Evolutionary conservation across 2,797 vertebrate genomes (phyloP).

Genomic region (Arrhamphus sclerolepis): DNA sequence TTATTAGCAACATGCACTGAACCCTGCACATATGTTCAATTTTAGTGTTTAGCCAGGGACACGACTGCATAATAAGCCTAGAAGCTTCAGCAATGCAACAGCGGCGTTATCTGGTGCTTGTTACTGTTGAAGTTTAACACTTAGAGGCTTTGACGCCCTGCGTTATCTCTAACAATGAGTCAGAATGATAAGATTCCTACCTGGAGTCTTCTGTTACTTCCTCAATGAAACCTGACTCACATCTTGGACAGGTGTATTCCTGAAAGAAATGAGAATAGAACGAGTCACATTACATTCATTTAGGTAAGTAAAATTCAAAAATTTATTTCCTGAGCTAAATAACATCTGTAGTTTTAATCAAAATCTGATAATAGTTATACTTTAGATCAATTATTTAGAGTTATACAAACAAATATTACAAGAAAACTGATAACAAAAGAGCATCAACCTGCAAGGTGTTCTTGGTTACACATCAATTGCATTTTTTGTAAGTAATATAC

Average conservation of each 20-base stretch:
- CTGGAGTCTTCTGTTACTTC: conserved; percentile 98
- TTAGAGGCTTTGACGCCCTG: background rate
- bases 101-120: background rate
- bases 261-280: conserved; percentile 62
- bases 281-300: conserved; percentile 5
- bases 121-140: conserved; percentile 13
- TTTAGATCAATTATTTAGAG: too few species aligned
- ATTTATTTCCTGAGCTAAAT: too few species aligned
- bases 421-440: too few species aligned
- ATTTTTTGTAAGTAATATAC: too few species aligned
- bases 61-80: conserved; percentile 7
- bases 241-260: conserved; percentile 96
- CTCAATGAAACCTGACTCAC: conserved; percentile 96
- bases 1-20: conserved; percentile 34
- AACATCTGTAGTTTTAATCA: background rate
- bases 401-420: too few species aligned
- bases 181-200: conserved; percentile 66
- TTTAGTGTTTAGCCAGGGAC: conserved; percentile 16
- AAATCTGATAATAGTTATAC: too few species aligned
- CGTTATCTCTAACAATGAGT: conserved; percentile 8
- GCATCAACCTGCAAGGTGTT: too few species aligned
- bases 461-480: too few species aligned
- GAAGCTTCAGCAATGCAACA: conserved; percentile 1
- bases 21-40: conserved; percentile 11
- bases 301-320: background rate